These are phyloP conservation scores for Montipora efflorescens DNA, from an alignment of 64 coral and sea anemone species.

Conservation along the genomic window DNA sequence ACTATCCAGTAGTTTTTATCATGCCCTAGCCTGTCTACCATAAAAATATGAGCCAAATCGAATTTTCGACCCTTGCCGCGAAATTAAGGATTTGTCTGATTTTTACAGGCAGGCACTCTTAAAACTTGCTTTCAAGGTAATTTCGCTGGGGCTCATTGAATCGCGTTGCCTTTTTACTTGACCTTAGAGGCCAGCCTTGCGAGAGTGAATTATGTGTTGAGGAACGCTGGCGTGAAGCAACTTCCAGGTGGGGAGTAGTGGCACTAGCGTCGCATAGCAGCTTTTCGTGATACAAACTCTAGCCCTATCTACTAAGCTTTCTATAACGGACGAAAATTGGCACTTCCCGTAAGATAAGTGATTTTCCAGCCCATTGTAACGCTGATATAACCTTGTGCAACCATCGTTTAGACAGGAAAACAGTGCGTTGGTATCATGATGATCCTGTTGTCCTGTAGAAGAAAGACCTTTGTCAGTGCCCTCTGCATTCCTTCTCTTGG, in stretches of 20 bases:
- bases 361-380: constrained; percentile 39
- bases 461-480: background rate
- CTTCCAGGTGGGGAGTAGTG: no score
- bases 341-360: constrained; percentile 21
- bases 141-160: background rate
- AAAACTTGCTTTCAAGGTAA: background rate
- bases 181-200: no score
- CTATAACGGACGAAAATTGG: background rate
- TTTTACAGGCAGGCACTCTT: no score
- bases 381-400: constrained; percentile 21
- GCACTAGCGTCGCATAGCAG: no score
- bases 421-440: background rate
- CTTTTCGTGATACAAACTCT: background rate
- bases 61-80: no score
- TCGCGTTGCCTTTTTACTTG: background rate
- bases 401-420: constrained; percentile 41
- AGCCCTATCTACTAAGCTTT: background rate
- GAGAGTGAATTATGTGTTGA: no score
- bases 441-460: background rate
- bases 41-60: no score
- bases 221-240: no score
- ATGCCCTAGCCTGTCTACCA: no score
- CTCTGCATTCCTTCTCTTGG: background rate
- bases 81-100: no score
- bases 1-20: no score